These are phyloP conservation scores for Phyllotreta striolata DNA, from an alignment of 2,888 invertebrate species.

Conservation along the genomic window DNA sequence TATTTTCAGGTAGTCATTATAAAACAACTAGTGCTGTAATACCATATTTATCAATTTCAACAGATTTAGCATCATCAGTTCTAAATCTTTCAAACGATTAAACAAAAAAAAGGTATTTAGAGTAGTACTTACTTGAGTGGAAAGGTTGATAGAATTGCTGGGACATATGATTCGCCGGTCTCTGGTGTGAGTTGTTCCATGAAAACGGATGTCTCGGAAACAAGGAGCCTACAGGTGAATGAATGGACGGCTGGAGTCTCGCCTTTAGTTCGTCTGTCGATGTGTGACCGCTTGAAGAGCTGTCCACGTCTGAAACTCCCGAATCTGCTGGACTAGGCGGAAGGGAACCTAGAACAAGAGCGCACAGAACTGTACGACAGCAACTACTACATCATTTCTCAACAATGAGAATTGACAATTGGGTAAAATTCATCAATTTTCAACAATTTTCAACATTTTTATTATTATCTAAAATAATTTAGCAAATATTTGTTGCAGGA, in stretches of 20 bases:
- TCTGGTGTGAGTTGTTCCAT: slow-evolving; percentile 50
- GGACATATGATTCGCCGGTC: slow-evolving; percentile 50
- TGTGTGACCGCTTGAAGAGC: slow-evolving; percentile 81
- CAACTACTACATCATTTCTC: too few relatives aligned
- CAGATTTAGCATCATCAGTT: too few relatives aligned
- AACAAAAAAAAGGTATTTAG: background rate
- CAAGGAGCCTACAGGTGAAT: slow-evolving; percentile 57
- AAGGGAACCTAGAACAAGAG: slow-evolving; percentile 77
- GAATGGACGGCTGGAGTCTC: slow-evolving; percentile 75
- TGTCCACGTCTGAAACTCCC: slow-evolving; percentile 96
- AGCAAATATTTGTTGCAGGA: too few relatives aligned
- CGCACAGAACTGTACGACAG: background rate
- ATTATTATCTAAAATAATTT: too few relatives aligned
- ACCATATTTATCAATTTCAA: too few relatives aligned
- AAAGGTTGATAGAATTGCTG: slow-evolving; percentile 56
- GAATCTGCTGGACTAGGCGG: slow-evolving; percentile 98
- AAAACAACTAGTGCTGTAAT: too few relatives aligned
- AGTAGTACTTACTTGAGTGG: slow-evolving; percentile 52
- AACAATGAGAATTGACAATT: too few relatives aligned
- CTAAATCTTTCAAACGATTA: slow-evolving; percentile 7
- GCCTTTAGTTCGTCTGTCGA: slow-evolving; percentile 87
- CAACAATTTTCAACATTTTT: too few relatives aligned
- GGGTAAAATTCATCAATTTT: too few relatives aligned
- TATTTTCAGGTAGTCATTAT: too few relatives aligned
- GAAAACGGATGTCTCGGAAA: slow-evolving; percentile 51